These are phyloP conservation scores for Arge pagana DNA, from an alignment of 2,888 invertebrate genomes.

Conservation along the genomic window DNA sequence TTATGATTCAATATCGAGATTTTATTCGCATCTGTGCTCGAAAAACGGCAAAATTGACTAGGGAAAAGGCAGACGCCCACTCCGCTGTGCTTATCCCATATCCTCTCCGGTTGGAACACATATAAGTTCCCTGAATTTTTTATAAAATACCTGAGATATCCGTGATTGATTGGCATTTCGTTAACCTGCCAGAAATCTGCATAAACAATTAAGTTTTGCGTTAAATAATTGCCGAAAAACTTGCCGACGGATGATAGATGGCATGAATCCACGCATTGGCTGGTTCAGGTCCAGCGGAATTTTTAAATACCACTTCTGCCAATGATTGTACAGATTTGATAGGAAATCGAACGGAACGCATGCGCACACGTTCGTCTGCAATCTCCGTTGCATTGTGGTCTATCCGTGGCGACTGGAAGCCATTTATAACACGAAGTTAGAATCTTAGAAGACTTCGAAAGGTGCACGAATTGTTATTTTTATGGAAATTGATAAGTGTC, in stretches of 20 bases:
- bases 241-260: constrained; percentile 25
- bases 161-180: constrained; percentile 36
- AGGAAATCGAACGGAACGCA: constrained; percentile 27
- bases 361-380: constrained; percentile 2
- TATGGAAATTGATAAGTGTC: not conserved
- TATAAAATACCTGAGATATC: constrained; percentile 33
- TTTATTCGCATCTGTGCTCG: constrained; percentile 5
- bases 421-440: constrained; percentile 7
- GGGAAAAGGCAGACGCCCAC: constrained; percentile 1
- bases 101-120: constrained; percentile 12
- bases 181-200: constrained; percentile 31
- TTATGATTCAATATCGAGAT: not conserved
- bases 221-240: constrained; percentile 32
- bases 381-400: constrained; percentile 64
- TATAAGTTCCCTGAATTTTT: constrained; percentile 13
- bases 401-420: constrained; percentile 30
- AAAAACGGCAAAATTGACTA: constrained; percentile 12
- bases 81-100: constrained; percentile 12
- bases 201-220: constrained; percentile 31
- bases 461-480: not conserved
- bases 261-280: constrained; percentile 33
- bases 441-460: constrained; percentile 1
- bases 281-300: constrained; percentile 31
- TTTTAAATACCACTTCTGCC: constrained; percentile 27
- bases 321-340: constrained; percentile 26